These are phyloP conservation scores for Gnathonemus longibarbis DNA, from an alignment of 2,113 vertebrate genomes.

Conservation along the genomic window DNA sequence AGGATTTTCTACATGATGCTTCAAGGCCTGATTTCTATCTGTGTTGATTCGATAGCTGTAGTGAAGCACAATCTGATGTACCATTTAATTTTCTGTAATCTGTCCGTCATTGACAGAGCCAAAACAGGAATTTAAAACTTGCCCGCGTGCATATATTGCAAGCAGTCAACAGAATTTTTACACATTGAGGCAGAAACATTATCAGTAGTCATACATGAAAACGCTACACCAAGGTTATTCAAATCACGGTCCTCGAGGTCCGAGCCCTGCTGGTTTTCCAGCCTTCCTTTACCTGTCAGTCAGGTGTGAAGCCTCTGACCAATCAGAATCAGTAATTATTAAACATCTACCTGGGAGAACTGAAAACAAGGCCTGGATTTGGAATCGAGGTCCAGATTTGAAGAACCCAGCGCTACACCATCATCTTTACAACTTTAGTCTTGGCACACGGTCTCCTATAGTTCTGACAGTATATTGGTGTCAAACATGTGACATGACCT, in stretches of 20 bases:
- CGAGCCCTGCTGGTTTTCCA: no score
- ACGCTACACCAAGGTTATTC: background rate
- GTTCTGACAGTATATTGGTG: background rate
- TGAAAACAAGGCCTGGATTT: no score
- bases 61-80: background rate
- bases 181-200: background rate
- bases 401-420: background rate
- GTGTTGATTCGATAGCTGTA: background rate
- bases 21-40: background rate
- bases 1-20: background rate
- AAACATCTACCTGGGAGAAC: no score
- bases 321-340: no score
- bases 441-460: background rate
- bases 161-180: background rate
- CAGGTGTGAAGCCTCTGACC: no score
- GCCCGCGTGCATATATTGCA: no score
- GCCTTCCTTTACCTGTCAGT: no score
- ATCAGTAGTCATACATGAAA: background rate
- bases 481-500: slow-evolving; percentile 49
- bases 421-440: background rate
- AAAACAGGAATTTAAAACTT: background rate
- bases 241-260: no score
- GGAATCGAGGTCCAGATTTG: no score
- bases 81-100: background rate
- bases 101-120: background rate